phyloP scores from a whole-genome alignment of 2,113 vertebrate species.

The Scomber japonicus region DNA sequence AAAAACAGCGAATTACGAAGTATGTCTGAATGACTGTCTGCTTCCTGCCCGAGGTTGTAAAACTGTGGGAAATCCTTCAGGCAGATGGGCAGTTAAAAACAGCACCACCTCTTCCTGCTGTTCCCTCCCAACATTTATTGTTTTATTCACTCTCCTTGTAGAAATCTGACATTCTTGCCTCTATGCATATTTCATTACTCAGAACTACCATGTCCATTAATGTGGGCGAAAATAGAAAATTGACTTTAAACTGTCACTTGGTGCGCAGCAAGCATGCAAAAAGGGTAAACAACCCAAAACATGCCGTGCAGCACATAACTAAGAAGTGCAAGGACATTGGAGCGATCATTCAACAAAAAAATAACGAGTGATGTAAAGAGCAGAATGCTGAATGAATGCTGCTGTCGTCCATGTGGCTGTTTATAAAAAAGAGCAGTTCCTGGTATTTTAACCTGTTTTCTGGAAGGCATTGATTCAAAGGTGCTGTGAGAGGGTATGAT shows the following conservation, averaged over 20 bases:
- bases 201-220: constrained; percentile 35
- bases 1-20: constrained; percentile 50
- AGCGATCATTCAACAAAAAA: constrained; percentile 6
- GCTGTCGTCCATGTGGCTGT: constrained; percentile 26
- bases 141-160: constrained; percentile 34
- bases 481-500: constrained; percentile 51
- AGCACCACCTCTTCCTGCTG: constrained; percentile 54
- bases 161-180: constrained; percentile 31
- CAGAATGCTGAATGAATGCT: constrained; percentile 26
- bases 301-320: neutral
- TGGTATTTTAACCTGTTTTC: constrained; percentile 45
- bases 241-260: constrained; percentile 2
- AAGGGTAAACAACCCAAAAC: constrained; percentile 27
- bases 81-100: constrained; percentile 53
- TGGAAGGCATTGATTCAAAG: constrained; percentile 56
- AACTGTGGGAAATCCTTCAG: constrained; percentile 54
- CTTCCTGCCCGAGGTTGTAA: constrained; percentile 46
- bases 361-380: constrained; percentile 23
- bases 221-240: constrained; percentile 18
- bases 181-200: constrained; percentile 41
- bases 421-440: constrained; percentile 44
- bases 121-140: constrained; percentile 42
- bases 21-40: constrained; percentile 53
- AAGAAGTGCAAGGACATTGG: constrained; percentile 14
- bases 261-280: neutral